Evolutionary conservation across 2,888 invertebrate species (phyloP).

Genomic region (Fissipunctia ypsillon): DNA sequence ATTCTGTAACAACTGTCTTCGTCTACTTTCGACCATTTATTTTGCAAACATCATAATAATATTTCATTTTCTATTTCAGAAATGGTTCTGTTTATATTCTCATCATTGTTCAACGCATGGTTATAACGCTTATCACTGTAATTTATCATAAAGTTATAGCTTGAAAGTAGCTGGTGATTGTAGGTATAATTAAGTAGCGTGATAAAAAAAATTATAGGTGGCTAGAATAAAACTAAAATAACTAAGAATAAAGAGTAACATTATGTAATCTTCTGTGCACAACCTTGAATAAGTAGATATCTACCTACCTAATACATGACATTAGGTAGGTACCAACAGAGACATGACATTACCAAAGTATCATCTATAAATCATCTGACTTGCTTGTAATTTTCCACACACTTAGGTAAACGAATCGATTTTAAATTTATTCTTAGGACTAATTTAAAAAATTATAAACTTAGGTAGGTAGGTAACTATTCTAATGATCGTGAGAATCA

Average conservation of each 20-base stretch:
- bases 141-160: conserved; percentile 48
- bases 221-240: conserved; percentile 5
- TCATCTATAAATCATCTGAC: not conserved
- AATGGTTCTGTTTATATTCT: conserved; percentile 37
- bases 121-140: conserved; percentile 33
- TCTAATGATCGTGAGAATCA: conserved; percentile 35
- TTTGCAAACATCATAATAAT: conserved; percentile 36
- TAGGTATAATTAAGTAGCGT: conserved; percentile 23
- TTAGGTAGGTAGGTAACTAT: not conserved
- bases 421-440: not conserved
- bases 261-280: not conserved
- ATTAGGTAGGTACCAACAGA: not conserved
- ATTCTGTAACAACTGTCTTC: conserved; percentile 12
- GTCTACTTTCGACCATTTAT: conserved; percentile 45
- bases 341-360: not conserved
- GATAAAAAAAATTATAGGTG: conserved; percentile 34
- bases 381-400: too few species aligned
- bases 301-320: not conserved
- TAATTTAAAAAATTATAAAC: not conserved
- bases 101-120: conserved; percentile 45
- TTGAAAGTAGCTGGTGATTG: conserved; percentile 29
- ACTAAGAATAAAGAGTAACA: not conserved
- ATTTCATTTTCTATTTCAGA: conserved; percentile 22
- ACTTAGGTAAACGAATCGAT: not conserved
- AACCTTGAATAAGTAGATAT: not conserved